Conservation (phyloP, 1,140 invertebrate genomes). For the Wasmannia auropunctata region DNA sequence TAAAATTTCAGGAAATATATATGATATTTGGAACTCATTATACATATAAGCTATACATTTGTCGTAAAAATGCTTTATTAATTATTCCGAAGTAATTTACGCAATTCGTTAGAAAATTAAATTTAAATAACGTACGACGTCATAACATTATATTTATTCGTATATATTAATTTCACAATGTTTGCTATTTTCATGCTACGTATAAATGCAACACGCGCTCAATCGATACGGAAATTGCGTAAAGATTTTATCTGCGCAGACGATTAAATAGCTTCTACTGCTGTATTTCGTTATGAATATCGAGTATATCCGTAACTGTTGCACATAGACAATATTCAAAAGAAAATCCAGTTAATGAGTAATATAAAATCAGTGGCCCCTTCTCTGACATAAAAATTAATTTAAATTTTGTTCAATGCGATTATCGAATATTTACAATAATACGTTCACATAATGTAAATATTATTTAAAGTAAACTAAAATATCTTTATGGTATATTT, state of each 20-base stretch:
- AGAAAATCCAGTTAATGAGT: background rate
- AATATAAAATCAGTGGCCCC: background rate
- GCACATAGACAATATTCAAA: background rate
- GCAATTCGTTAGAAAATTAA: background rate
- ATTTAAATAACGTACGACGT: background rate
- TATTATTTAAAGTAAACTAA: background rate
- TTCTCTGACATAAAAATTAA: background rate
- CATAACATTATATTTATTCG: background rate
- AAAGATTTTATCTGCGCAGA: background rate
- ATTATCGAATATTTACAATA: background rate
- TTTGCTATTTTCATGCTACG: background rate
- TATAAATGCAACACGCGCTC: background rate
- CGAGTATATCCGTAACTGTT: background rate
- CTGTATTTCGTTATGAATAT: background rate
- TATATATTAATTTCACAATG: background rate
- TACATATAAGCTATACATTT: background rate
- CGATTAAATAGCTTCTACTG: background rate
- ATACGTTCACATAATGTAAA: background rate
- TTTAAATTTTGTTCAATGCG: background rate
- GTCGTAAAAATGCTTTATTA: background rate
- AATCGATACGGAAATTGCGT: background rate
- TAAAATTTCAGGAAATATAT: background rate
- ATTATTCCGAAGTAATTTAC: background rate
- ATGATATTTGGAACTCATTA: background rate
- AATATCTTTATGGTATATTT: background rate